Percentiles rank a stretch among this genome's conserved stretches.
Conservation (phyloP, 2,113 vertebrate species). For the Peromyscus leucopus region DNA sequence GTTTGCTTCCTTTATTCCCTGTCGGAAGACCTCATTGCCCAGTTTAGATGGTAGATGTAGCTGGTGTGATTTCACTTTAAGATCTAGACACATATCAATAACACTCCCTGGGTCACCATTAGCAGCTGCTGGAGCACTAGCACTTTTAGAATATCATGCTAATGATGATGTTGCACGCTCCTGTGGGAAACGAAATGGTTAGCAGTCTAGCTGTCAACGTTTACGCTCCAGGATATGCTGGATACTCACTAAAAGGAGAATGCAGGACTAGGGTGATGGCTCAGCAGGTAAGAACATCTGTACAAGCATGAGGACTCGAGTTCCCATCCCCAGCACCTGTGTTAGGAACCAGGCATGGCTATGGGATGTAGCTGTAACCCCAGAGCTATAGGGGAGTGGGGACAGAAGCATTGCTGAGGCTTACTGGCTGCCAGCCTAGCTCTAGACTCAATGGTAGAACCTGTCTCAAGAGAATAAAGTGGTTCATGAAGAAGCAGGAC, state of each 20-base stretch:
- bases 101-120: slow-evolving; percentile 54
- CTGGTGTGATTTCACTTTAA: slow-evolving; percentile 47
- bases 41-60: slow-evolving; percentile 7
- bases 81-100: slow-evolving; percentile 22
- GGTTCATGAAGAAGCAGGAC: not conserved
- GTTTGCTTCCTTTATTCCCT: slow-evolving; percentile 29
- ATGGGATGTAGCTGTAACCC: not conserved
- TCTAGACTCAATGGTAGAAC: not conserved
- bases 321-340: not conserved
- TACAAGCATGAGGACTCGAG: not conserved
- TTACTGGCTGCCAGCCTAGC: not conserved
- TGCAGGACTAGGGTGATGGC: not conserved
- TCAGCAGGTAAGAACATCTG: not conserved
- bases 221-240: not conserved
- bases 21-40: slow-evolving; percentile 21
- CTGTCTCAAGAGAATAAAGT: not conserved
- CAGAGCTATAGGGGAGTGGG: not conserved
- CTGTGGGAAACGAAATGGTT: slow-evolving; percentile 34
- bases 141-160: slow-evolving; percentile 1
- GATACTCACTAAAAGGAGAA: slow-evolving; percentile 22
- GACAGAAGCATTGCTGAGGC: not conserved
- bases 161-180: slow-evolving; percentile 23
- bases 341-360: not conserved
- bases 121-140: not conserved
- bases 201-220: not conserved